Base-by-base conservation (phyloP, 2,113 vertebrate genomes). In the Carassius gibelio region DNA sequence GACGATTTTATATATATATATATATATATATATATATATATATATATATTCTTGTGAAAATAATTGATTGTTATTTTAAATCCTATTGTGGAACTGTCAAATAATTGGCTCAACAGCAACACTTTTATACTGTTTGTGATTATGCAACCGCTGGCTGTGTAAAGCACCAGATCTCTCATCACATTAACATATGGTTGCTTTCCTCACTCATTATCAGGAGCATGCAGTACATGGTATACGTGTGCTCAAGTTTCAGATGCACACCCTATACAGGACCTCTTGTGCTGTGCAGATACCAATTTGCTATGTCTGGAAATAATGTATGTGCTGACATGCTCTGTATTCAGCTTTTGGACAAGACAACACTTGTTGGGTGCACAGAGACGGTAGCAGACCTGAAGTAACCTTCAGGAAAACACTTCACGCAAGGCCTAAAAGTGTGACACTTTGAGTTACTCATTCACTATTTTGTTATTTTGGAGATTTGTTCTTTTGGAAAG, bases 181-280 rank as follows among this genome's bases (percentile, higher is more conserved):
- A 9, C 48, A 42, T 19, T 21, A 85, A 64, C 52, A 34, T 57
- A 15, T n/a, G 21, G 71, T n/a, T 19, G 78, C 38, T 36, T 85
- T 48, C 52, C 8, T 6, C 8, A 10, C 4, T 13, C 69, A 38
- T 52, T 64, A 77, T 62, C 38, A 78, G 79, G 34, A 21, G 2
- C 21, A 8, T 36, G 50, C 55, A 66, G 52, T 55, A 55, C 52
- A 55, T 1, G 4, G 14, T 19, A 69, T 83, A 42, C 14, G 7
- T 64, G 34, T n/a, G 23, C 57, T 75, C 81, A 81, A 62, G 87
- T 84, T 81, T 62, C 74, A 55, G 17, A 26, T 48, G 1, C 8
- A 26, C 71, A 26, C 71, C 45, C 57, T 26, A 38, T 55, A 57
- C 62, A 11, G 38, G 15, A 8, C 48, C 48, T 61, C 74, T 7